Percentiles rank a stretch among this genome's conserved stretches.
phyloP scores from a whole-genome alignment of 2,113 vertebrate genomes.

The Leptodactylus fuscus region DNA sequence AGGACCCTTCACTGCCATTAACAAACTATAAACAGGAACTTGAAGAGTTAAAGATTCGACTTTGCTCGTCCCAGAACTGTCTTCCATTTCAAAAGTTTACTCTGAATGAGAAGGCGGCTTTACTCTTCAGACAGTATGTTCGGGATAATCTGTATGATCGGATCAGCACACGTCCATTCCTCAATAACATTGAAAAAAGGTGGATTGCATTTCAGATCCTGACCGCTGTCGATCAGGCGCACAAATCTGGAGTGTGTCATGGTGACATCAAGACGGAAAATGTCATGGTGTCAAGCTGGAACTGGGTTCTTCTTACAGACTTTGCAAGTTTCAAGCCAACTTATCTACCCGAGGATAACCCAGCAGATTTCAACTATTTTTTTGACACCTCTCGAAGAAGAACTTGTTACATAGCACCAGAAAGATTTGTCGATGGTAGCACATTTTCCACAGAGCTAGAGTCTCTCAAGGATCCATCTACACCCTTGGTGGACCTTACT shows the following conservation, averaged over 20 bases:
- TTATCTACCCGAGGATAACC: conserved; percentile 96
- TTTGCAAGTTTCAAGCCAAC: conserved; percentile 98
- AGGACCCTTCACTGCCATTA: conserved; percentile 92
- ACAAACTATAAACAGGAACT: conserved; percentile 96
- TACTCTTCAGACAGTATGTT: conserved; percentile 93
- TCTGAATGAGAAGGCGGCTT: conserved; percentile 89
- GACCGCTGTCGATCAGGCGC: conserved; percentile 92
- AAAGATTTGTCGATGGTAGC: conserved; percentile 94
- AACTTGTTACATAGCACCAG: conserved; percentile 94
- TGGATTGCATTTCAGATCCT: conserved; percentile 98
- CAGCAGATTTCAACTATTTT: conserved; percentile 98
- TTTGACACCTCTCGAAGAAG: conserved; percentile 93
- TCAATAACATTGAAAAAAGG: conserved; percentile 94
- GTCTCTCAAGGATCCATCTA: conserved; percentile 87
- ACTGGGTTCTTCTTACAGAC: conserved; percentile 96
- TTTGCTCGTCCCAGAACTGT: conserved; percentile 94
- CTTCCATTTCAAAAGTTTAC: conserved; percentile 93
- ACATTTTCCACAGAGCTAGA: conserved; percentile 89
- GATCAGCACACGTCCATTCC: conserved; percentile 94
- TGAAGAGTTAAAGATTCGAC: conserved; percentile 93
- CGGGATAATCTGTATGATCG: conserved; percentile 97
- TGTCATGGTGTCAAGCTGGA: conserved; percentile 98
- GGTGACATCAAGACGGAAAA: conserved; percentile 99
- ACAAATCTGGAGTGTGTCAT: conserved; percentile 92
- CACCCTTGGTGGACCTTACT: conserved; percentile 91